Conservation (phyloP, 2,797 vertebrate genomes). For the Gymnothorax javanicus region DNA sequence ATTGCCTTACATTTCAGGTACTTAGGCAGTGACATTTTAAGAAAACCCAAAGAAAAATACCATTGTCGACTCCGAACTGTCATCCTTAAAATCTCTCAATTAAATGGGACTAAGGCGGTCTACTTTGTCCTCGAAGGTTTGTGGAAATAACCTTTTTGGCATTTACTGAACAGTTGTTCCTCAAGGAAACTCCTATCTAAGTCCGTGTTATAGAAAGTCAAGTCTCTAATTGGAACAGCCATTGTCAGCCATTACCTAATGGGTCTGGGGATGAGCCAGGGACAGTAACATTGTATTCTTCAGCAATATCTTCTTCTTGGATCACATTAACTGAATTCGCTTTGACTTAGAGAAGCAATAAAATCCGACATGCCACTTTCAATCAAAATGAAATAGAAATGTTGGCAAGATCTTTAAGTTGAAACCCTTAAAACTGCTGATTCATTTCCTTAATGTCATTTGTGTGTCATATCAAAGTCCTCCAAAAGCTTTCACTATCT, state of each 20-base stretch:
- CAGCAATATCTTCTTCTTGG: conserved; percentile 50
- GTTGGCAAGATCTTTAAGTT: neutral
- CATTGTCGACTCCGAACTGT: conserved; percentile 34
- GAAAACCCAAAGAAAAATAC: conserved; percentile 46
- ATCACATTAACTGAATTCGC: neutral
- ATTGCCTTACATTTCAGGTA: conserved; percentile 42
- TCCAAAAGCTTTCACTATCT: neutral
- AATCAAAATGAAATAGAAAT: neutral
- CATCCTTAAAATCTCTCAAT: conserved; percentile 69
- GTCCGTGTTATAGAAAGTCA: conserved; percentile 64
- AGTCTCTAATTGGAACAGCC: conserved; percentile 73
- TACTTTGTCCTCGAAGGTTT: conserved; percentile 62
- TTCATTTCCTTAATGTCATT: neutral
- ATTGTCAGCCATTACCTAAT: conserved; percentile 65
- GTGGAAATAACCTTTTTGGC: conserved; percentile 73
- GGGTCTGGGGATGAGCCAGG: conserved; percentile 51
- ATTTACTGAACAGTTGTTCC: conserved; percentile 68
- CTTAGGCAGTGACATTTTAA: conserved; percentile 64
- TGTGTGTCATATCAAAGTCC: neutral
- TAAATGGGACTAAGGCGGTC: conserved; percentile 60
- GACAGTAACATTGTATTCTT: conserved; percentile 47
- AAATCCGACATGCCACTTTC: neutral
- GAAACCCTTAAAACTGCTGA: neutral
- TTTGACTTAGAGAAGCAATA: neutral
- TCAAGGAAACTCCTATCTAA: conserved; percentile 44